Base-by-base conservation (phyloP, 2,797 vertebrate genomes). In the Galaxias olidus region DNA sequence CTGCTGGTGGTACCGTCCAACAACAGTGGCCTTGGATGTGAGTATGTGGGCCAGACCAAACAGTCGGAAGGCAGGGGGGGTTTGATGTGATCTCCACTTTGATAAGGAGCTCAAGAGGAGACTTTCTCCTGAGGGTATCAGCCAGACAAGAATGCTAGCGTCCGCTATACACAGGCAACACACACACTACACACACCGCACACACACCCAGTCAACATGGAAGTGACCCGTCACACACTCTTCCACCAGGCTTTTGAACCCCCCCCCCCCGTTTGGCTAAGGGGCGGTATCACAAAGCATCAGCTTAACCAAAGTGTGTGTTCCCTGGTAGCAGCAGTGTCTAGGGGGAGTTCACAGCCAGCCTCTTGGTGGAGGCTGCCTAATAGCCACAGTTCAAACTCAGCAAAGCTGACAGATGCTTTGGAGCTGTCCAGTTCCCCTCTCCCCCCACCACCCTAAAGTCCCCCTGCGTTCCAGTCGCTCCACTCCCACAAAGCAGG, bases 1-100 rank as follows among this genome's bases (percentile, higher is more conserved):
- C 91, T 98, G 80, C 94, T 98, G 66, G 92, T 99, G 83, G 95
- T 99, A 4, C 94, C 96, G 0, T 96, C 93, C 7, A 97, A 98
- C 81, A 96, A 95, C 88, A 98, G 96, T 83, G 92, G 94, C 65
- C 86, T 76, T 8, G 94, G 94, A 87, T 98, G 92, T 93, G 73
- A 91, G 92, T 91, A 44, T 42, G 6, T 44, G 46, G 9, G 18
- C 18, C 1, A 44, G 20, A 18, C 52, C 13, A 44, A 47, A 20
- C 51, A 9, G 19, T 5, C 30, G n/a, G 14, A 9, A 12, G n/a
- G 44, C 18, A 59, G 63, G 59, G 50, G 30, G 46, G 14, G 20
- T 10, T 54, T 15, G 43, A 60, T 9, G 8, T 43, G n/a, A 6
- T 30, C 30, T 30, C 55, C 1, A 3, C 15, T n/a, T 42, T n/a